Evolutionary conservation across 2,888 invertebrate genomes (phyloP).

Genomic region (Aphidoletes aphidimyza): DNA sequence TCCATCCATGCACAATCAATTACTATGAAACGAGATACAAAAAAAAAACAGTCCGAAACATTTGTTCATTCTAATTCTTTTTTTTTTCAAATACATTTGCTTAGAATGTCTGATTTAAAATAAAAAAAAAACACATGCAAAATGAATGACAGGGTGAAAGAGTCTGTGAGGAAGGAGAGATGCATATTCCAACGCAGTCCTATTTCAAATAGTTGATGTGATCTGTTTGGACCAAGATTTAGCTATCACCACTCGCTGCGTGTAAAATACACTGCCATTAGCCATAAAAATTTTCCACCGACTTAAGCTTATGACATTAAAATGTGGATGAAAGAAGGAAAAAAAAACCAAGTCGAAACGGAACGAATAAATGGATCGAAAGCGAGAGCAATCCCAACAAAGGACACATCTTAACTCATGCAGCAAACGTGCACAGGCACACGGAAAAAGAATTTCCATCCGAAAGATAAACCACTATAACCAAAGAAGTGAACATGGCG

Average conservation of each 20-base stretch:
- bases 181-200: constrained; percentile 14
- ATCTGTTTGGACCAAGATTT: not conserved
- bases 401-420: constrained; percentile 28
- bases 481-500: not conserved
- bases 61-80: constrained; percentile 2
- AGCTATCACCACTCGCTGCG: constrained; percentile 7
- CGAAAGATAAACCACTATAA: constrained; percentile 40
- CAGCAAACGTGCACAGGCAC: constrained; percentile 39
- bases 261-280: constrained; percentile 44
- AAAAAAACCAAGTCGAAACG: constrained; percentile 8
- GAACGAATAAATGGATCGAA: constrained; percentile 49
- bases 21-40: too few relatives aligned
- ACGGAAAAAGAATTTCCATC: constrained; percentile 12
- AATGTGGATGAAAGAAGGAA: not conserved
- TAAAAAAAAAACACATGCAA: not conserved
- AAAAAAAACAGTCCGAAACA: constrained; percentile 1
- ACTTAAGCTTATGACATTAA: constrained; percentile 44
- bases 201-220: not conserved
- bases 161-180: too few relatives aligned
- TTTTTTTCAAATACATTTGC: not conserved
- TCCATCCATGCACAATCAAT: constrained; percentile 41
- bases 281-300: constrained; percentile 54
- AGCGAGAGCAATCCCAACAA: constrained; percentile 1
- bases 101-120: constrained; percentile 23
- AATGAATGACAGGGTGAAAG: constrained; percentile 19